A percentile compares a stretch with the other conserved stretches of the same genome.
phyloP scores from a whole-genome alignment of 2,888 invertebrate species.

The Acronicta psi region DNA sequence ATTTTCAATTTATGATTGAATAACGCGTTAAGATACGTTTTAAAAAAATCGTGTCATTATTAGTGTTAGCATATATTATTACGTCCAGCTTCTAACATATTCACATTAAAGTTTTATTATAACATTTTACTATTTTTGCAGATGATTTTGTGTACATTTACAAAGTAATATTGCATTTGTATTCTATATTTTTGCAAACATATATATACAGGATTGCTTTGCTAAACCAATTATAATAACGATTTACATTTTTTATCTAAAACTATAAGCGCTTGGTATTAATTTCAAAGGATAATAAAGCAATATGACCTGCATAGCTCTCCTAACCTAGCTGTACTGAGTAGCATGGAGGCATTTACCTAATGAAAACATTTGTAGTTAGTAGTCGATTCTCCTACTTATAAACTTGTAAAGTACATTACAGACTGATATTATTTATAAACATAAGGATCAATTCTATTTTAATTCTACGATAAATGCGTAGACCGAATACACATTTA shows the following conservation, averaged over 20 bases:
- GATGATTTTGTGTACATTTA: conserved; percentile 26
- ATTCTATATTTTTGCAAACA: conserved; percentile 30
- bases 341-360: conserved; percentile 42
- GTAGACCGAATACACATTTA: conserved; percentile 15
- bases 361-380: conserved; percentile 1
- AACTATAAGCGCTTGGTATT: conserved; percentile 48
- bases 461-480: conserved; percentile 43
- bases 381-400: neutral
- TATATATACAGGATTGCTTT: conserved; percentile 49
- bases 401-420: neutral
- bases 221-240: conserved; percentile 45
- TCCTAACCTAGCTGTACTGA: conserved; percentile 22
- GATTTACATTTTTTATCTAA: conserved; percentile 44
- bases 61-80: too few species aligned
- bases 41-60: too few species aligned
- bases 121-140: conserved; percentile 10
- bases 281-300: conserved; percentile 53
- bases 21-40: too few species aligned
- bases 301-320: conserved; percentile 48
- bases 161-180: conserved; percentile 3
- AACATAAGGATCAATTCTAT: neutral
- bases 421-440: neutral
- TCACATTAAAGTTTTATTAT: conserved; percentile 30
- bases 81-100: neutral
- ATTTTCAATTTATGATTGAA: too few species aligned